Evolutionary conservation across 2,888 invertebrate genomes (phyloP), one percentile per base, ranked within the genome.

Genomic region (Xestia c-nigrum): DNA sequence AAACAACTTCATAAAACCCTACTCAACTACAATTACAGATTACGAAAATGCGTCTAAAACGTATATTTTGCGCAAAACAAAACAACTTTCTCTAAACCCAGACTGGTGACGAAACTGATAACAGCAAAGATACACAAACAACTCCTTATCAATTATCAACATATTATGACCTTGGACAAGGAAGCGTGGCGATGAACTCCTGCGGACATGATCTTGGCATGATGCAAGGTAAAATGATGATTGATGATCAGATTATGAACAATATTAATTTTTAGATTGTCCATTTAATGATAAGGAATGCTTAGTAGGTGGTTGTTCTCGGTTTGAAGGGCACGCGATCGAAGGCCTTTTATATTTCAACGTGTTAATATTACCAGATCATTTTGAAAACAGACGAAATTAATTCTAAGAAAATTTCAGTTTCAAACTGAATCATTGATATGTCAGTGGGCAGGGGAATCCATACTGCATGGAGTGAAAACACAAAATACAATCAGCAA

Each of bases 111-210:
- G 70, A 81, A 74, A 68, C 59, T 80, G 85, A 85, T 84, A 84
- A 83, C 75, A 71, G 65, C 40, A 67, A 74, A 65, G 66, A 38
- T 74, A 83, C 66, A 79, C 74, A 84, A 84, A 89, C 81, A 88
- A 81, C 72, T 72, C 67, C 75, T 87, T 90, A 90, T 91, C 90
- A 87, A 83, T 87, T 87, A 89, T 87, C 89, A 80, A 72, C 59
- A 81, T 77, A 78, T 85, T 77, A 78, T 85, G 87, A 92, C 92
- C 92, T 91, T 92, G 89, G 65, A 77, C 78, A 87, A 80, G 85
- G 87, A 85, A 86, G 76, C 75, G 64, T 72, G 74, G 66, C 78
- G 77, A 79, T 78, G 85, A 78, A 85, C 80, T 79, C 73, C 66
- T 57, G 50, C 40, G 68, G 67, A 80, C 74, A 69, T 84, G 84